Evolutionary conservation across 2,888 invertebrate genomes (phyloP), one percentile per base, ranked within the genome.

Genomic region (Tanypteryx hageni): DNA sequence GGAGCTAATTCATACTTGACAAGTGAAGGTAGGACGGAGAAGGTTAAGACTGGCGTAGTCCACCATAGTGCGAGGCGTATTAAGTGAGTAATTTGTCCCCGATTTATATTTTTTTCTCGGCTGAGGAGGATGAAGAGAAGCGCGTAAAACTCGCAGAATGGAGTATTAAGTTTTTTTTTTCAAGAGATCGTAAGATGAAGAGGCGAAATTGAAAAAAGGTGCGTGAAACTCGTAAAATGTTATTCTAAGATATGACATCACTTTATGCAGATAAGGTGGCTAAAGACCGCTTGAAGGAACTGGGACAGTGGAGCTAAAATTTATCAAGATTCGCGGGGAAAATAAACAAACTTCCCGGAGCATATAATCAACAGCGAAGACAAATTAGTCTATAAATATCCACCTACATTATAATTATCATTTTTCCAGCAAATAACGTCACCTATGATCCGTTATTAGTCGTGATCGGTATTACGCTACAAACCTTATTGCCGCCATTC

Each of bases 1-100:
- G 61, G 22, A 64, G 89, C 44, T 56, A 89, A 89, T 89, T 89
- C 89, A 68, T 64, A 8, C 31, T 61, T 16, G 89, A 44, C 89
- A 68, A 61, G 44, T n/a, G 56, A 68, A 89, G 89, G 89, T 61
- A 59, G 89, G 27, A 14, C 14, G 27, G 31, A 27, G 83, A 18
- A 76, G 18, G 44, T 27, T 61, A 56, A 64, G 44, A 31, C 89
- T 76, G 27, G 27, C 22, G 76, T 22, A 76, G 76, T 76, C 76
- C 13, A 14, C 76, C 76, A 76, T 76, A 27, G n/a, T 76, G 76
- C 76, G 76, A 76, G 76, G 76, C 27, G 76, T 27, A 3, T 76
- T 76, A 76, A 76, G 27, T 27, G 76, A 76, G 76, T 76, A 76
- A 76, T 76, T 76, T 76, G 76, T 76, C 76, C 76, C 11, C 76